A percentile compares a stretch with the other conserved stretches of the same genome.
Conservation (phyloP, 1,140 invertebrate species). For the Leucophenga varia region DNA sequence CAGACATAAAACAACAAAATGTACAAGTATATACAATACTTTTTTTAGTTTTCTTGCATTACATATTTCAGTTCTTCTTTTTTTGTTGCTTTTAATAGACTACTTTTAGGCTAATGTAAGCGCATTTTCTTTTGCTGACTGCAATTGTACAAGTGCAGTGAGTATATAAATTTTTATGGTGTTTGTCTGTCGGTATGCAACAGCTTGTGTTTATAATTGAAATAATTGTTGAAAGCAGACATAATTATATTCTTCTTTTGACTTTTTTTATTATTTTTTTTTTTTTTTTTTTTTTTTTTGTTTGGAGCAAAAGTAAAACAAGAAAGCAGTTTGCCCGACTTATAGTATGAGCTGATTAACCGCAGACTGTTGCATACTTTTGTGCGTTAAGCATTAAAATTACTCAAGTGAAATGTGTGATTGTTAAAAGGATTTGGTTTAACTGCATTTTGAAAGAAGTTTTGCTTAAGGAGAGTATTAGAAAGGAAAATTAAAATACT, state of each 20-base stretch:
- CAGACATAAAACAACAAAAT: no score
- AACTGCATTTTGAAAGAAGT: no score
- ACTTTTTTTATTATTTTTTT: slow-evolving; percentile 11
- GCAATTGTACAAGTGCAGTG: slow-evolving; percentile 17
- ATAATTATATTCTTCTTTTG: slow-evolving; percentile 35
- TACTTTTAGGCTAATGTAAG: slow-evolving; percentile 37
- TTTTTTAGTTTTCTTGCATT: background rate
- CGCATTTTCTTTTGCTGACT: slow-evolving; percentile 23
- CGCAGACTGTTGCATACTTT: no score
- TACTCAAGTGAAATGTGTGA: no score
- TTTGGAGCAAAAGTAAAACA: no score
- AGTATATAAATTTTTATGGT: slow-evolving; percentile 24
- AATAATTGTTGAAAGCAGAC: slow-evolving; percentile 41
- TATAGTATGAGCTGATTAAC: no score
- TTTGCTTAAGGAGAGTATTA: no score
- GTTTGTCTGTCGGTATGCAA: slow-evolving; percentile 27
- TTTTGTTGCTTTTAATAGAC: no score
- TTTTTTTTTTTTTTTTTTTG: background rate
- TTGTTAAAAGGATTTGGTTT: no score
- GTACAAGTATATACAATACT: background rate
- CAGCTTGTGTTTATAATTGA: slow-evolving; percentile 45
- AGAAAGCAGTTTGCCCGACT: no score
- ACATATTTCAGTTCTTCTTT: slow-evolving; percentile 11
- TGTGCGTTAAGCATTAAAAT: no score
- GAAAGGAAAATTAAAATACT: no score